Evolutionary conservation across 2,888 invertebrate species (phyloP).

Genomic region (Sminthurides aquaticus): DNA sequence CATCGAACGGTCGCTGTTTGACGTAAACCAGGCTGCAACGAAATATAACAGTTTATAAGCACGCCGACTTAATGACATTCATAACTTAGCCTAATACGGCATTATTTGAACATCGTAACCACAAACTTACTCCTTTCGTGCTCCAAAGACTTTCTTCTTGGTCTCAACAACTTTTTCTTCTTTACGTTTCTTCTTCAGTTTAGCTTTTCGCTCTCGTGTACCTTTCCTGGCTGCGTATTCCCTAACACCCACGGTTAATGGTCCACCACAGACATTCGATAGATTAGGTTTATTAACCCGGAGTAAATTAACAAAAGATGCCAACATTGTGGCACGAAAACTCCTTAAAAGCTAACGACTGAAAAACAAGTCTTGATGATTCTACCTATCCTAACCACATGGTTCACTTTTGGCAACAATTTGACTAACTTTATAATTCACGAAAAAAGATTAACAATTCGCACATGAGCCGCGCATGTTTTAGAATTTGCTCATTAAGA

Average conservation of each 20-base stretch:
- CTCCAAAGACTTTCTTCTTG: conserved; percentile 63
- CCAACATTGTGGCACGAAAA: neutral
- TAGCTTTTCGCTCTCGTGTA: conserved; percentile 66
- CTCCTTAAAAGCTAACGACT: neutral
- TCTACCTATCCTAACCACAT: too few species aligned
- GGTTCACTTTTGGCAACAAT: too few species aligned
- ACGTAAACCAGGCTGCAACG: conserved; percentile 28
- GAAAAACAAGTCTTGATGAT: too few species aligned
- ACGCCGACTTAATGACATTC: neutral
- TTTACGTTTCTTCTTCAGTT: conserved; percentile 56
- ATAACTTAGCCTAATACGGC: neutral
- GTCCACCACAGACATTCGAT: neutral
- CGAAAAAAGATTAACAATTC: too few species aligned
- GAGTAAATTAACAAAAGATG: neutral
- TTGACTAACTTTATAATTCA: too few species aligned
- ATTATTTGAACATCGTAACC: neutral
- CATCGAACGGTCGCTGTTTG: conserved; percentile 48
- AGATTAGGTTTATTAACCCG: neutral
- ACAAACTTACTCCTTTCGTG: conserved; percentile 51
- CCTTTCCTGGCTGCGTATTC: conserved; percentile 69
- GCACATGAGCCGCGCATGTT: too few species aligned
- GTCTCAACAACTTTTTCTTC: conserved; percentile 59
- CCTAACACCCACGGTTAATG: conserved; percentile 6
- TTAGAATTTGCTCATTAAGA: too few species aligned
- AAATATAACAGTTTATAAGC: conserved; percentile 5